phyloP scores from a whole-genome alignment of 2,888 invertebrate genomes.

The Odontothrips loti region DNA sequence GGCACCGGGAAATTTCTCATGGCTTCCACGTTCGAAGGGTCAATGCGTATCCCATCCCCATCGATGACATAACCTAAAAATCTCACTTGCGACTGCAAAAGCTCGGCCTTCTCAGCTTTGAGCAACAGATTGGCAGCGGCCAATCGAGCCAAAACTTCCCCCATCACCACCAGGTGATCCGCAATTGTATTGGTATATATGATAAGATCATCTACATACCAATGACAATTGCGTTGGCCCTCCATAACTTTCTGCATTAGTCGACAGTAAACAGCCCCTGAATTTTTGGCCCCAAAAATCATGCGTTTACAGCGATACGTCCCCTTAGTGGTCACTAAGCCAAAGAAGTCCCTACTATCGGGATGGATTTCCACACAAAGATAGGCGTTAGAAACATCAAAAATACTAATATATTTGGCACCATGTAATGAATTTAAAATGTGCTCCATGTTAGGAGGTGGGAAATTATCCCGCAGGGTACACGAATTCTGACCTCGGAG shows the following conservation, averaged over 20 bases:
- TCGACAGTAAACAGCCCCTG: neutral
- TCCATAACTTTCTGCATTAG: neutral
- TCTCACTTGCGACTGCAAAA: neutral
- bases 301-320: neutral
- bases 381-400: neutral
- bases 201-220: slow-evolving; percentile 19
- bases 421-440: neutral
- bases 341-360: neutral
- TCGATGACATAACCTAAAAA: neutral
- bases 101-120: neutral
- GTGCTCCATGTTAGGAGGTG: slow-evolving; percentile 1
- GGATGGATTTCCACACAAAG: neutral
- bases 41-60: neutral
- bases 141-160: neutral
- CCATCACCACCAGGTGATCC: neutral
- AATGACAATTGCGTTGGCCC: neutral
- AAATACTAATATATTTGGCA: neutral
- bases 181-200: neutral
- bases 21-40: neutral
- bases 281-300: slow-evolving; percentile 5
- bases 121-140: neutral
- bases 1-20: neutral
- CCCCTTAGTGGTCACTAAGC: neutral
- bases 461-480: slow-evolving; percentile 13
- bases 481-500: neutral